Conservation (phyloP, 2,113 vertebrate species). For the Microcebus jonahi region DNA sequence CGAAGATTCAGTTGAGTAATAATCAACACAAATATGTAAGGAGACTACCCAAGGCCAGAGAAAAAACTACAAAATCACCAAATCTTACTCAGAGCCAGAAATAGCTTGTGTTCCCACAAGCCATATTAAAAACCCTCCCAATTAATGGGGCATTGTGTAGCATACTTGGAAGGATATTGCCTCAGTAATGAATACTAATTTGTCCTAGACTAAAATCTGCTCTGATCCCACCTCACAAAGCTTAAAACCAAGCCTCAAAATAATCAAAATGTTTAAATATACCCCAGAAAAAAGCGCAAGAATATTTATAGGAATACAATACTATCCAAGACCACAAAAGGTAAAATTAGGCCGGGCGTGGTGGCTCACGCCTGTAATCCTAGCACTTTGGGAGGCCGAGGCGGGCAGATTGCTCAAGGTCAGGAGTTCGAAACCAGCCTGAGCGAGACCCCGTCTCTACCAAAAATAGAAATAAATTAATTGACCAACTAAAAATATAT, state of each 20-base stretch:
- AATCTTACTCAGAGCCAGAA: neutral
- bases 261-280: neutral
- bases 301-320: neutral
- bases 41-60: neutral
- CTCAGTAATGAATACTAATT: neutral
- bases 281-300: neutral
- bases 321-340: neutral
- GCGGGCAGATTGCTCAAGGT: too few species aligned
- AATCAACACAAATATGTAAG: neutral
- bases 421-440: too few species aligned
- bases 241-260: neutral
- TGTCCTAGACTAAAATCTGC: neutral
- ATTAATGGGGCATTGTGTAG: neutral
- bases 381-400: too few species aligned
- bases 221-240: neutral
- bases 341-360: neutral
- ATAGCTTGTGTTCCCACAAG: neutral
- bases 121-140: neutral
- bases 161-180: neutral
- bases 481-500: too few species aligned
- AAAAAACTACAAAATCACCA: neutral
- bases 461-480: too few species aligned
- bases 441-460: too few species aligned
- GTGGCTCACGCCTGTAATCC: too few species aligned
- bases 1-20: neutral